Percentiles rank a stretch among this genome's conserved stretches.
These are phyloP conservation scores for Furcula furcula DNA, from an alignment of 2,888 invertebrate species.

Conservation along the genomic window DNA sequence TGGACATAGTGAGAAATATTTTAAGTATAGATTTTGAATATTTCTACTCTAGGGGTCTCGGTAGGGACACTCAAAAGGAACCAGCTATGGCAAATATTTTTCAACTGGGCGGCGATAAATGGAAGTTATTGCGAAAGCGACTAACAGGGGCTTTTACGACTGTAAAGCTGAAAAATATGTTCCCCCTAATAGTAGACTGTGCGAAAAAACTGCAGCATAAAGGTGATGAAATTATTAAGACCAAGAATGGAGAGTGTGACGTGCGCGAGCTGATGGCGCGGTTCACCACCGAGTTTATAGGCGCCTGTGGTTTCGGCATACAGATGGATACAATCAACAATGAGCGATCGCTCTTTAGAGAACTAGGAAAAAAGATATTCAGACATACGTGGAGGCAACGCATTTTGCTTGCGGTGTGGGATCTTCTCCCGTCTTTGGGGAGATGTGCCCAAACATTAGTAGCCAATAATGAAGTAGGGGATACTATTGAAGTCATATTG, in stretches of 20 bases:
- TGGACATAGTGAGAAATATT: constrained; percentile 46
- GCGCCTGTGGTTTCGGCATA: constrained; percentile 56
- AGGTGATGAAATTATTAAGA: constrained; percentile 34
- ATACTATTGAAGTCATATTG: constrained; percentile 33
- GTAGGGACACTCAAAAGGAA: constrained; percentile 40
- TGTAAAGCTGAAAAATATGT: constrained; percentile 61
- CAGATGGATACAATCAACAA: constrained; percentile 47
- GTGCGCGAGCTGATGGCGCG: constrained; percentile 53
- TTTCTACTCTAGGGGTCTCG: constrained; percentile 50
- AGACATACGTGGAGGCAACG: constrained; percentile 23
- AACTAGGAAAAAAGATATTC: constrained; percentile 42
- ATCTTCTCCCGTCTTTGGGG: constrained; percentile 45
- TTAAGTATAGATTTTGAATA: constrained; percentile 48
- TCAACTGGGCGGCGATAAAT: constrained; percentile 52
- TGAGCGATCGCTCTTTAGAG: constrained; percentile 46
- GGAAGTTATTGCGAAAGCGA: constrained; percentile 58
- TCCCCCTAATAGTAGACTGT: constrained; percentile 56
- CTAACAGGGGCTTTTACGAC: constrained; percentile 63
- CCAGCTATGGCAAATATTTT: constrained; percentile 50
- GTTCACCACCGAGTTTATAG: constrained; percentile 57
- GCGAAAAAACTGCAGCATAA: constrained; percentile 48
- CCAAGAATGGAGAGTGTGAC: constrained; percentile 41
- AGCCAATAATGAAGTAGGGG: constrained; percentile 21
- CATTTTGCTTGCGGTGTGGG: constrained; percentile 31
- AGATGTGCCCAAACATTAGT: constrained; percentile 18